Base-by-base conservation (phyloP, 92 coral and sea anemone genomes). In the Heteractis magnifica region DNA sequence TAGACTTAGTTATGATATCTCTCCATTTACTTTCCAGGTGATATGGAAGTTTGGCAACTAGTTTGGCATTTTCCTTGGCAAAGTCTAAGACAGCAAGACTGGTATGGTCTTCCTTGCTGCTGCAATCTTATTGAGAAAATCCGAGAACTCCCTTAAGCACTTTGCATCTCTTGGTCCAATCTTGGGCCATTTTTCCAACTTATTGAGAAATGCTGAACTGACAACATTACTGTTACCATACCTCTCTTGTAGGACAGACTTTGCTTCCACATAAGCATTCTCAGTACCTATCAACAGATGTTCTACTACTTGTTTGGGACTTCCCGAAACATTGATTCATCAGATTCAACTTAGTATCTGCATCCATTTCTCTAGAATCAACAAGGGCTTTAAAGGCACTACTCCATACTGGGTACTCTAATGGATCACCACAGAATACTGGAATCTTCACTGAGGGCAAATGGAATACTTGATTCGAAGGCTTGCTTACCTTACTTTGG, bases 311-410 rank as follows among this genome's bases (percentile, higher is more conserved):
- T 88, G 88, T 20, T 81, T 87, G 34, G 12, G 70, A 16, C 68
- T 16, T 60, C 68, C 68, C 16, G 68, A 60, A 16, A 90, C 89
- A 88, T 77, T 90, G 94, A 56, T 76, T 84, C 78, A 91, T 44
- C 48, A 82, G 49, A 74, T 89, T 91, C 80, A 88, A 81, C 58
- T 91, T 91, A 3, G 84, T 85, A 53, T 91, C 81, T 59, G 94
- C 87, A 51, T 85, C 89, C 87, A 84, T 52, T 16, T 82, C 81
- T 21, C 75, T 88, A 10, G 82, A 81, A 75, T 88, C 91, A 49
- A 82, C 44, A 20, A 85, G 82, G 77, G 89, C 89, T 72, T 81
- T 60, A 44, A 91, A 91, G 65, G 90, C 86, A 76, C 60, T 76
- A 4, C 52, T 41, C 83, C 72, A 60, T 9, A 59, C 77, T 87